These are phyloP conservation scores for Thinocorus orbignyianus DNA, from an alignment of 2,113 vertebrate genomes.

Conservation along the genomic window DNA sequence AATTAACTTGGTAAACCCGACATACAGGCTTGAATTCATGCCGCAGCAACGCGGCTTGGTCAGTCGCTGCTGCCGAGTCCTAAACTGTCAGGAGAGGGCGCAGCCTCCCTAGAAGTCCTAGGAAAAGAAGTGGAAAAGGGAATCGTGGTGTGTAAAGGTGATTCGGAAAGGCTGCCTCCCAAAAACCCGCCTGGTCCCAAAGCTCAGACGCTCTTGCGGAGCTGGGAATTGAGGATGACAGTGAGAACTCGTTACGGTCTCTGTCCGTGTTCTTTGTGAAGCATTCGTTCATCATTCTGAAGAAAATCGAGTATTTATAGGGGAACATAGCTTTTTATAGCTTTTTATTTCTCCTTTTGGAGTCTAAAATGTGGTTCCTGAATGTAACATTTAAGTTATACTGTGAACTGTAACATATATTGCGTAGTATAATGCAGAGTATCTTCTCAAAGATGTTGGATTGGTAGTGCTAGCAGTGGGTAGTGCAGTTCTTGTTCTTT, in stretches of 20 bases:
- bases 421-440: neutral
- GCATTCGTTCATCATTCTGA: neutral
- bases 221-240: neutral
- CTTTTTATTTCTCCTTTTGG: neutral
- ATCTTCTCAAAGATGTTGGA: neutral
- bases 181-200: neutral
- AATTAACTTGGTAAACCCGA: too few species aligned
- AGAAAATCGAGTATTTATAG: neutral
- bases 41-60: neutral
- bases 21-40: neutral
- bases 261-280: neutral
- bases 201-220: neutral
- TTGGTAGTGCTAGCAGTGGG: neutral
- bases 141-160: too few species aligned
- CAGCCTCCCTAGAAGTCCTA: neutral
- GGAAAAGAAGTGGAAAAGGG: neutral
- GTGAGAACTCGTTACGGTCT: neutral
- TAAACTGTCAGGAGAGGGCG: conserved; percentile 43
- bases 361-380: neutral
- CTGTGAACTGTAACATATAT: neutral
- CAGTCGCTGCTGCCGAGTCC: neutral
- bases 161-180: neutral
- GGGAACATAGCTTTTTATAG: neutral
- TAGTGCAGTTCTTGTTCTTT: neutral
- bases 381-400: neutral